Percentiles rank a stretch among this genome's conserved stretches.
These are phyloP conservation scores for Leucania comma DNA, from an alignment of 2,888 invertebrate species.

Conservation along the genomic window DNA sequence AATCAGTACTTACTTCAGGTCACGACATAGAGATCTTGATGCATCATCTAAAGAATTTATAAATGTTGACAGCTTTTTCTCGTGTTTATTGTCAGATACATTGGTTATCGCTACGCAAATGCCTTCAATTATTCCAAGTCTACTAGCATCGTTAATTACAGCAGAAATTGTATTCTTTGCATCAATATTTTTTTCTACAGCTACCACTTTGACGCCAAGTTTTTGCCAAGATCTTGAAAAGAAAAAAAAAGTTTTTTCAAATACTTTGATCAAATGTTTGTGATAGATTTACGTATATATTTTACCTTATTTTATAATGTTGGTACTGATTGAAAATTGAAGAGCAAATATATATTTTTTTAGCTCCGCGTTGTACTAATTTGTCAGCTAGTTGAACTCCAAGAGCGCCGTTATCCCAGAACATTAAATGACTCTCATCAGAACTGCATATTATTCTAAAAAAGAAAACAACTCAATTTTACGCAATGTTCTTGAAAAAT, in stretches of 20 bases:
- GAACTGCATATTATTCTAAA: conserved; percentile 40
- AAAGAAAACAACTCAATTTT: conserved; percentile 2
- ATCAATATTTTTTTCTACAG: neutral
- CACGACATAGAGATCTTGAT: conserved; percentile 21
- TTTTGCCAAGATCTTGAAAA: conserved; percentile 24
- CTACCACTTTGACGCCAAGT: conserved; percentile 17
- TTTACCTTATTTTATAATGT: conserved; percentile 29
- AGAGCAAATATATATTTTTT: conserved; percentile 64
- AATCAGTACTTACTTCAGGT: conserved; percentile 14
- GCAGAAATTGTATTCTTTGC: neutral
- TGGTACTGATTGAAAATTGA: conserved; percentile 18
- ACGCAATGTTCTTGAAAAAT: too few species aligned
- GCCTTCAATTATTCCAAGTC: conserved; percentile 20
- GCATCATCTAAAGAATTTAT: conserved; percentile 17
- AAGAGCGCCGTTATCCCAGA: conserved; percentile 48
- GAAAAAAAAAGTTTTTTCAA: neutral
- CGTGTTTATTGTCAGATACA: neutral
- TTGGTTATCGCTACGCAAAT: conserved; percentile 24
- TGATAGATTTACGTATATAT: neutral
- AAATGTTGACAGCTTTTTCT: neutral
- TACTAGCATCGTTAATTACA: conserved; percentile 1
- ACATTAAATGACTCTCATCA: conserved; percentile 33
- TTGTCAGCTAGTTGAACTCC: conserved; percentile 68
- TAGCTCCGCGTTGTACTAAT: conserved; percentile 70
- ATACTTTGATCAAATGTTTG: too few species aligned